Conservation (phyloP, 2,888 invertebrate species). For the Portevinia maculata region DNA sequence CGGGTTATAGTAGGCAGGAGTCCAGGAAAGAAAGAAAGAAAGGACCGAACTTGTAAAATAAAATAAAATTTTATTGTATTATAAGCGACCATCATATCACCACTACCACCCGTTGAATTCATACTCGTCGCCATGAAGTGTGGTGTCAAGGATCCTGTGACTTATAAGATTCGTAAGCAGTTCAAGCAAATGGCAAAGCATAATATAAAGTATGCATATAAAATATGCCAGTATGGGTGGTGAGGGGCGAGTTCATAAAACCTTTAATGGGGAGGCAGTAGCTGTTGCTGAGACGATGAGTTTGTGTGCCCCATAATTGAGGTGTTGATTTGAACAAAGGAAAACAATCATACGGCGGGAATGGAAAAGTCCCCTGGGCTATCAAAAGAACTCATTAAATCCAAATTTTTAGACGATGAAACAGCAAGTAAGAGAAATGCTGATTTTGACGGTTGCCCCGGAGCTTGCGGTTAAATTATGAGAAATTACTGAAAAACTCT, state of each 20-base stretch:
- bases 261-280: conserved; percentile 44
- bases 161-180: conserved; percentile 21
- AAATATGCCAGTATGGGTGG: too few species aligned
- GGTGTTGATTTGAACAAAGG: conserved; percentile 46
- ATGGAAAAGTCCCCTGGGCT: background rate
- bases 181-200: conserved; percentile 26
- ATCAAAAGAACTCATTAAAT: conserved; percentile 53
- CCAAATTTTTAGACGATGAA: conserved; percentile 14
- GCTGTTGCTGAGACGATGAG: conserved; percentile 11
- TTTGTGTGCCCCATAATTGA: conserved; percentile 27
- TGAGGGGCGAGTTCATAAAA: conserved; percentile 26
- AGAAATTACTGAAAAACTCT: too few species aligned
- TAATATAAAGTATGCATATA: background rate
- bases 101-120: conserved; percentile 25
- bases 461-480: too few species aligned
- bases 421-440: too few species aligned
- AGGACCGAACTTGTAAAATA: conserved; percentile 54
- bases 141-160: conserved; percentile 22
- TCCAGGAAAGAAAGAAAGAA: conserved; percentile 50
- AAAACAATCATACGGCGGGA: conserved; percentile 4
- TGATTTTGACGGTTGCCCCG: too few species aligned
- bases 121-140: conserved; percentile 36
- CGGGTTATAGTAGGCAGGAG: background rate
- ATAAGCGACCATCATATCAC: conserved; percentile 23
- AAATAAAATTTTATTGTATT: conserved; percentile 57